Evolutionary conservation across 23 tunicate species (phyloP).

Genomic region (Halocynthia roretzi): DNA sequence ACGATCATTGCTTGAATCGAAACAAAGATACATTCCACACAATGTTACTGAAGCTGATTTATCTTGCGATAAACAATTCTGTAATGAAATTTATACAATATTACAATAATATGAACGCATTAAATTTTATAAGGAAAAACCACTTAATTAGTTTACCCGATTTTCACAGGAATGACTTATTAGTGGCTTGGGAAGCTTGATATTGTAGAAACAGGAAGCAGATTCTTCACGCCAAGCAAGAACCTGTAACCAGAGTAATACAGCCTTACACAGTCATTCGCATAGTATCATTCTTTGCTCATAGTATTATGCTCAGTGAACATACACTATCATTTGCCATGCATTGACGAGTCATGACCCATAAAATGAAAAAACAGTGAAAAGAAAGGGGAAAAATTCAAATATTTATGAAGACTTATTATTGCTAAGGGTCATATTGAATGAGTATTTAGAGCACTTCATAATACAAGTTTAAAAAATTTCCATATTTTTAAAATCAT

Average conservation of each 20-base stretch:
- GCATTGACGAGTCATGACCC: no score
- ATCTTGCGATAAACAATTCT: slow-evolving; percentile 46
- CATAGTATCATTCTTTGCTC: no score
- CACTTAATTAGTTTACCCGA: slow-evolving; percentile 27
- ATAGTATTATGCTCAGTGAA: no score
- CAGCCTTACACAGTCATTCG: no score
- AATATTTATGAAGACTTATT: no score
- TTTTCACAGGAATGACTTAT: slow-evolving; percentile 47
- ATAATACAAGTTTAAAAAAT: background rate
- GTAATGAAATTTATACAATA: background rate
- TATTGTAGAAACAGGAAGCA: slow-evolving; percentile 5
- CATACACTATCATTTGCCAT: no score
- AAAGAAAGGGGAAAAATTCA: no score
- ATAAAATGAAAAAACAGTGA: background rate
- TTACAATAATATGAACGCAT: no score
- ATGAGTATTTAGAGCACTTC: background rate
- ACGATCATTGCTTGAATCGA: background rate
- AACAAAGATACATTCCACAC: slow-evolving; percentile 22
- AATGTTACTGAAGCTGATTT: slow-evolving; percentile 47
- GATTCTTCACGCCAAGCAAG: background rate
- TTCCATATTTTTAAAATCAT: background rate
- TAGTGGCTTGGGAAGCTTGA: slow-evolving; percentile 23
- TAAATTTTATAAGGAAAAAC: no score
- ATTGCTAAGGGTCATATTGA: no score
- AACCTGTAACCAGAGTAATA: background rate